Conservation (phyloP, 1,140 invertebrate genomes). For the Sitobion miscanthi region DNA sequence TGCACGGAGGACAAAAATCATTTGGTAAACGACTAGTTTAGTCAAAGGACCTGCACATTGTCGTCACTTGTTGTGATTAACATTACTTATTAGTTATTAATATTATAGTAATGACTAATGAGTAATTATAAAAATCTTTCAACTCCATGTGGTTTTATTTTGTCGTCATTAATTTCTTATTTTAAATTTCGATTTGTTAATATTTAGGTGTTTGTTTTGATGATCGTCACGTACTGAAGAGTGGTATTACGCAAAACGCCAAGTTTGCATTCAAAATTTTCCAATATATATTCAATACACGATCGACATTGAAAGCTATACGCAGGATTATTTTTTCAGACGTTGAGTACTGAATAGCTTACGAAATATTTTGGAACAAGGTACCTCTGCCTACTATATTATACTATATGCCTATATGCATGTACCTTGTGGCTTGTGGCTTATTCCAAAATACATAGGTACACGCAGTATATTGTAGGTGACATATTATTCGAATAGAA, state of each 20-base stretch:
- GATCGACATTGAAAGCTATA: constrained; percentile 34
- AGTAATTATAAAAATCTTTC: neutral
- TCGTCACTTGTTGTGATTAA: neutral
- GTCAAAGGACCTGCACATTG: neutral
- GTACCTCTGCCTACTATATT: neutral
- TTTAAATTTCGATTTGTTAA: neutral
- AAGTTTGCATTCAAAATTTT: neutral
- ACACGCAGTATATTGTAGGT: neutral
- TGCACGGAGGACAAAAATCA: too few relatives aligned
- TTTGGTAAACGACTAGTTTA: neutral
- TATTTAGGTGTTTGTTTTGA: constrained; percentile 22
- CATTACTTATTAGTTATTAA: too few relatives aligned
- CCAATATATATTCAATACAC: constrained; percentile 31
- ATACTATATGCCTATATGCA: neutral
- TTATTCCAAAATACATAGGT: neutral
- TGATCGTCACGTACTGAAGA: neutral
- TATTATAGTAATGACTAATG: neutral
- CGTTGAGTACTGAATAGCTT: neutral
- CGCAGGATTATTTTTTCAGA: neutral
- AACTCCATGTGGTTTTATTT: neutral
- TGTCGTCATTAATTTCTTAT: neutral
- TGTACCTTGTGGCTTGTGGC: too few relatives aligned
- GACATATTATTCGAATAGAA: neutral
- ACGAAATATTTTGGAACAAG: neutral
- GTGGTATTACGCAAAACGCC: neutral